These are phyloP conservation scores for Danio tinwini DNA, from an alignment of 2,797 vertebrate genomes.

Conservation along the genomic window DNA sequence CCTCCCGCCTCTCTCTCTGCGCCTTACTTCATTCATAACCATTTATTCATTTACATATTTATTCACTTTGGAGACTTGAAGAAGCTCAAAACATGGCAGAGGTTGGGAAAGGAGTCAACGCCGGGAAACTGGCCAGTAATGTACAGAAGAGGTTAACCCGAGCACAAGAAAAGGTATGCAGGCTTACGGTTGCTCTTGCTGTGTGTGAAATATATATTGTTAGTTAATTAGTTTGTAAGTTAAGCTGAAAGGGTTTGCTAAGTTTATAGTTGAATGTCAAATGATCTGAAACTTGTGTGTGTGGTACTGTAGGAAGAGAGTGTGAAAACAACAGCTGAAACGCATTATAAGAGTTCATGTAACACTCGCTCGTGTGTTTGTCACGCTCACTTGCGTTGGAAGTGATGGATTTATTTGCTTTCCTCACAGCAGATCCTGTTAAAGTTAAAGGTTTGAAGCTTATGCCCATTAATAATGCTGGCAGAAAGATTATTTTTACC, in stretches of 20 bases:
- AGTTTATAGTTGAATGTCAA: not conserved
- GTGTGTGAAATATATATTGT: not conserved
- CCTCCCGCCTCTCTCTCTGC: slow-evolving; percentile 19
- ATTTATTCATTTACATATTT: slow-evolving; percentile 11
- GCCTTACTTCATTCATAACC: slow-evolving; percentile 18
- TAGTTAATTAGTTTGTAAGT: not conserved
- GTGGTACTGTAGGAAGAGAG: not conserved
- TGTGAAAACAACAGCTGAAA: slow-evolving; percentile 3
- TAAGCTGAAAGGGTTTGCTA: not conserved
- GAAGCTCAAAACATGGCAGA: slow-evolving; percentile 84
- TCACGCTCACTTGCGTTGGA: not conserved
- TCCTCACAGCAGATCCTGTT: not conserved
- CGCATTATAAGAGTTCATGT: not conserved
- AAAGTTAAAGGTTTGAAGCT: not conserved
- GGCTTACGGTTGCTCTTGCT: not conserved
- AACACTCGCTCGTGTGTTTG: not conserved
- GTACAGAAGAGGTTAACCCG: slow-evolving; percentile 95
- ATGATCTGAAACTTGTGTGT: not conserved
- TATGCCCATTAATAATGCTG: too few relatives aligned
- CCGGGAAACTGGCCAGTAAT: slow-evolving; percentile 93
- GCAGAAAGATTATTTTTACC: too few relatives aligned
- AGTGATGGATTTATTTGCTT: not conserved
- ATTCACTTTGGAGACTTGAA: slow-evolving; percentile 31
- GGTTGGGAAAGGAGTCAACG: slow-evolving; percentile 92
- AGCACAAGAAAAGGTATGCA: slow-evolving; percentile 96